Conservation (phyloP, 2,113 vertebrate species). For the Narcine bancroftii region DNA sequence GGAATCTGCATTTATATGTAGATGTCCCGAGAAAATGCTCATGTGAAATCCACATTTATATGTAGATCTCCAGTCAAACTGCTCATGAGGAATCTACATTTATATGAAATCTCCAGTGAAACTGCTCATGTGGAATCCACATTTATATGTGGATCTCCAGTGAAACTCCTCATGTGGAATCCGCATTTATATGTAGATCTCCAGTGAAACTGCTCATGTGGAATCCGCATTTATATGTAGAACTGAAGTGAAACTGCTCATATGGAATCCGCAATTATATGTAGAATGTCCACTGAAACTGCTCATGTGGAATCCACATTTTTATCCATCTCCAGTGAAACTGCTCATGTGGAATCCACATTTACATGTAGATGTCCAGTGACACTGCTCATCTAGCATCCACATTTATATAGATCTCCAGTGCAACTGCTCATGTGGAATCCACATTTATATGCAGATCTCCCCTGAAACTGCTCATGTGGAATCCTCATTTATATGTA, state of each 20-base stretch:
- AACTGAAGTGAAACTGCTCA: too few relatives aligned
- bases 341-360: too few relatives aligned
- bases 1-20: too few relatives aligned
- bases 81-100: too few relatives aligned
- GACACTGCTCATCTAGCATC: neutral
- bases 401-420: neutral
- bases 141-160: neutral
- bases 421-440: too few relatives aligned
- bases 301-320: neutral
- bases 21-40: neutral
- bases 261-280: too few relatives aligned
- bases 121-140: neutral
- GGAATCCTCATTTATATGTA: neutral
- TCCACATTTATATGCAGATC: too few relatives aligned
- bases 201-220: neutral
- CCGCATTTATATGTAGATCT: too few relatives aligned
- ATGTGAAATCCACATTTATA: neutral
- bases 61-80: too few relatives aligned
- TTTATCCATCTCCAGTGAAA: neutral
- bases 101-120: neutral
- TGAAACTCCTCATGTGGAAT: too few relatives aligned
- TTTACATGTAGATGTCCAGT: too few relatives aligned
- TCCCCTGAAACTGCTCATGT: neutral
- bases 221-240: neutral
- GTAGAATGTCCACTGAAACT: neutral